Base-by-base conservation (phyloP, 1,140 invertebrate species). In the Zaprionus lachaisei region DNA sequence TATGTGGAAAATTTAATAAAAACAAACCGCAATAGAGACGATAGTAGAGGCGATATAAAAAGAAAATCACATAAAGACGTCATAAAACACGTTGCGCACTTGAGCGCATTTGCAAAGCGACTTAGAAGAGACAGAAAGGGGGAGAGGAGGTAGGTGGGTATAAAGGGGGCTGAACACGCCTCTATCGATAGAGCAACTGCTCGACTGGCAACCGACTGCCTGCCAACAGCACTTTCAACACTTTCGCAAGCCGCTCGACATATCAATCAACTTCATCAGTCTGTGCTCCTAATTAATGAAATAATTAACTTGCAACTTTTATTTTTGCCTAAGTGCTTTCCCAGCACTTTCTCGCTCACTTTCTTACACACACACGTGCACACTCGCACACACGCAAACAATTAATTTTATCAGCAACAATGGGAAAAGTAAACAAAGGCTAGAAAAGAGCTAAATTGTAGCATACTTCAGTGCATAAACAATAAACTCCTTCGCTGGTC, bases 251-350 rank as follows among this genome's bases (percentile, higher is more conserved):
- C 11, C 47, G 44, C 37, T 47, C 41, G 41, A 44, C 71, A 56
- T 68, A 81, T 81, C 79, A 81, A 81, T 81, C 77, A 81, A 79
- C 77, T 67, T 74, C 67, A 77, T 67, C 61, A 70, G 60, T 68
- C 63, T 77, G 38, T 12, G 75, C 55, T 70, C 26, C 75, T 79
- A 81, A 79, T 81, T 81, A 81, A 81, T 81, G 72, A 79, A 81
- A 81, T 81, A 81, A 81, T 81, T 81, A 81, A 79, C 77, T 81
- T 79, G 79, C 79, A 79, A 79, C 79, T 81, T 79, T 81, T 78
- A 67, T 69, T 79, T 71, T 79, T 75, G 44, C 72, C 64, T 81
- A 81, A 79, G 79, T 81, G 77, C 77, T 81, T 79, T 72, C 68
- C 58, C 66, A 81, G 72, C 79, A 76, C 77, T 81, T 72, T 77